These are phyloP conservation scores for Patagioenas fasciata DNA, from an alignment of 2,113 vertebrate species.

Conservation along the genomic window DNA sequence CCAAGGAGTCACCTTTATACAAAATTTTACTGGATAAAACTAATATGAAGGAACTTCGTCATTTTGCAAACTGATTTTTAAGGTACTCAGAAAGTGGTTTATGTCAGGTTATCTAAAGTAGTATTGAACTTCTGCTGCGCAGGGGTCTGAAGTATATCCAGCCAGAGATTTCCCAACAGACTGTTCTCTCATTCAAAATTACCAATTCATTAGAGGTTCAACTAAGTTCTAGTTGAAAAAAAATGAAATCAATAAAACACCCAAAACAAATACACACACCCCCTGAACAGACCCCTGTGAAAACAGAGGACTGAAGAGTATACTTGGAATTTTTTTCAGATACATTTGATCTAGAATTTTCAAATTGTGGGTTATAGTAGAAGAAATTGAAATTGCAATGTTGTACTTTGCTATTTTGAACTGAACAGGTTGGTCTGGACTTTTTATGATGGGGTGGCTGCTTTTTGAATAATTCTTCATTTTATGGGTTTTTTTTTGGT, in stretches of 20 bases:
- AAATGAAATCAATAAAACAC: neutral
- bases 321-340: neutral
- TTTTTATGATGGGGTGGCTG: neutral
- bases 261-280: neutral
- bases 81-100: neutral
- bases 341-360: neutral
- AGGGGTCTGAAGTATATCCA: neutral
- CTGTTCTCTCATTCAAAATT: neutral
- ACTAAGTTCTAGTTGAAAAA: neutral
- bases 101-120: neutral
- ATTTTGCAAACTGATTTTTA: neutral
- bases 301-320: neutral
- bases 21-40: neutral
- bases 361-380: neutral
- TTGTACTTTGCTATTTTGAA: neutral
- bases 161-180: neutral
- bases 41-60: neutral
- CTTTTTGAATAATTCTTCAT: accelerated
- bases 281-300: neutral
- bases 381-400: neutral
- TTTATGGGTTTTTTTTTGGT: neutral
- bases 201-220: neutral
- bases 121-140: neutral
- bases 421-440: neutral
- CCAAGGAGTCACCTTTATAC: neutral